A percentile compares a stretch with the other conserved stretches of the same genome.
phyloP scores from a whole-genome alignment of 2,888 invertebrate genomes.

The Dynastes grantii region DNA sequence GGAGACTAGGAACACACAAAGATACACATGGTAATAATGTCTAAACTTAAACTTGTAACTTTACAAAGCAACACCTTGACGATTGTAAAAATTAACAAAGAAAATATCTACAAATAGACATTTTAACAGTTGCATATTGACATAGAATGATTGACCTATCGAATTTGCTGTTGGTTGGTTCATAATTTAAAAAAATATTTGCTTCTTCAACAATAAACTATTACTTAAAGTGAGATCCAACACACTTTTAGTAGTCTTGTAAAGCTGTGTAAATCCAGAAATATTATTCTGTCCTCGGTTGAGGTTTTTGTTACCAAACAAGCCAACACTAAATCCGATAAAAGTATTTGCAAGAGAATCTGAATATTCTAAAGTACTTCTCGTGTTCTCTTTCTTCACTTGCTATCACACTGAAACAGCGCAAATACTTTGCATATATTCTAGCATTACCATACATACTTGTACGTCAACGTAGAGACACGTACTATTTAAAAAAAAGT shows the following conservation, averaged over 20 bases:
- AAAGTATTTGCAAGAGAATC: not conserved
- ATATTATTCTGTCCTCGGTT: not conserved
- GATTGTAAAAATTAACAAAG: too few species aligned
- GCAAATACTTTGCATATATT: conserved; percentile 15
- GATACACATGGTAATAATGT: too few species aligned
- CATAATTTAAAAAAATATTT: not conserved
- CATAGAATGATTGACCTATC: conserved; percentile 12
- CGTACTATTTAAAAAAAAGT: not conserved
- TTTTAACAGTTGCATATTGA: conserved; percentile 4
- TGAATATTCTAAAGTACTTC: conserved; percentile 29
- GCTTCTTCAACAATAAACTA: not conserved
- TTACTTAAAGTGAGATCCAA: not conserved
- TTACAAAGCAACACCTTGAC: too few species aligned
- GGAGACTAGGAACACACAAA: too few species aligned
- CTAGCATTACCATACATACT: not conserved
- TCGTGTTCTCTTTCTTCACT: conserved; percentile 25
- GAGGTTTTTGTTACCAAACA: not conserved
- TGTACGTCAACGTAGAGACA: not conserved
- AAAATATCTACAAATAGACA: too few species aligned
- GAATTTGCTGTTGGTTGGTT: conserved; percentile 21
- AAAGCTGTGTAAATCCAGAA: not conserved
- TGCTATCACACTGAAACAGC: conserved; percentile 29
- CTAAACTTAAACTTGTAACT: too few species aligned
- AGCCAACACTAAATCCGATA: conserved; percentile 23
- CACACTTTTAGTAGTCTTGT: too few species aligned